Evolutionary conservation across 2,113 vertebrate genomes (phyloP), one percentile per base, ranked within the genome.

Genomic region (Phylloscopus trochiloides): DNA sequence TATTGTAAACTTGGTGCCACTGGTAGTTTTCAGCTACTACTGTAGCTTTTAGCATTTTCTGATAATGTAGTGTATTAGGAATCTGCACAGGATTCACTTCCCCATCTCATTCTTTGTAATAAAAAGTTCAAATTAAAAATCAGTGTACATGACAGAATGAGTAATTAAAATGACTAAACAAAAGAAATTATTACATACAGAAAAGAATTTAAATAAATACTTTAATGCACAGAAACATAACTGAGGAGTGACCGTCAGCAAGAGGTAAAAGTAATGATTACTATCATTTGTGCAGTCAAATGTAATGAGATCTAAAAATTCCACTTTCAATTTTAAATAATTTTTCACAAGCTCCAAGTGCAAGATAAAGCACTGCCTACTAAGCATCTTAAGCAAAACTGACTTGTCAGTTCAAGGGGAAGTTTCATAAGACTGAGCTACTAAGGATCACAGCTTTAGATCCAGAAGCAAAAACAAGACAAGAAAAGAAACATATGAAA

Each of bases 311-410:
- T 43, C 29, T 82, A 58, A 80, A 91, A 92, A 88, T 32, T 38
- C 22, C 57, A 31, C 36, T 65, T 96, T 24, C n/a, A 88, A 58
- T 80, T 91, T 92, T 66, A 80, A 77, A 31, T 34, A 4, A 26
- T 89, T 65, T 91, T 73, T 54, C 3, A 4, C 40, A 65, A 28
- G 18, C 50, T 76, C 42, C 45, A 68, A 72, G 71, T 63, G 40
- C n/a, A 78, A 82, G 45, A 55, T 29, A 36, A 82, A 92, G 43
- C 66, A 82, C 50, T 86, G 61, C 74, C 74, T 58, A 71, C 48
- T n/a, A 82, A 95, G 86, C 75, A 88, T 48, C 86, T 52, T 57
- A 76, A 82, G 79, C 82, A 95, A 92, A 94, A 92, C 47, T 61
- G 45, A 70, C 58, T 80, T 80, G 40, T 29, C 58, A 86, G 67